phyloP scores from a whole-genome alignment of 2,797 vertebrate species.

The Propithecus deckenii region DNA sequence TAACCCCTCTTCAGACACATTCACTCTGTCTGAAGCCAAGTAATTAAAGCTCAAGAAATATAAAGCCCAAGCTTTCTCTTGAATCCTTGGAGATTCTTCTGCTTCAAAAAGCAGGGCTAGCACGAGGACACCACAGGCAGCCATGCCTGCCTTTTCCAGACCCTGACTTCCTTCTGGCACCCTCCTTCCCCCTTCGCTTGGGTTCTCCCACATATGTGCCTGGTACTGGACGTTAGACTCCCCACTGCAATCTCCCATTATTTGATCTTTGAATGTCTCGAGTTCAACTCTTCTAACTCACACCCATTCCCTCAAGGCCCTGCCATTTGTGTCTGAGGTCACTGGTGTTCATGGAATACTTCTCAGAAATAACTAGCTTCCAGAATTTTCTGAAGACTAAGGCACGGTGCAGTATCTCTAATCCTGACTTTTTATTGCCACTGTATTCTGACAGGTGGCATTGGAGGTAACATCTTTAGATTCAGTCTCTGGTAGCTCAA shows the following conservation, averaged over 20 bases:
- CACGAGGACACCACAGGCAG: not conserved
- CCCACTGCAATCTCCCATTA: not conserved
- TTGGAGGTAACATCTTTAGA: not conserved
- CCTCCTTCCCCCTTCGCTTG: not conserved
- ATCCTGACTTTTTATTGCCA: not conserved
- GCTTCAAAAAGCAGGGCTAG: not conserved
- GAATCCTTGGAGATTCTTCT: not conserved
- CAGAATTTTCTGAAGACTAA: not conserved
- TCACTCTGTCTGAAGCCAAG: not conserved
- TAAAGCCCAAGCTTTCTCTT: not conserved
- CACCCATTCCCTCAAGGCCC: not conserved
- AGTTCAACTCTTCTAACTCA: not conserved
- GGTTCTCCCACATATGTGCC: fast-evolving
- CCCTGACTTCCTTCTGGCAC: not conserved
- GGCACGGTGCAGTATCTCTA: not conserved
- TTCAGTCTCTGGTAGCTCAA: not conserved
- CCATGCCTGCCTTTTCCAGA: not conserved
- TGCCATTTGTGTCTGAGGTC: not conserved
- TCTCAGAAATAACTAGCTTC: not conserved
- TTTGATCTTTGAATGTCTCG: not conserved
- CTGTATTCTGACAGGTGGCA: not conserved
- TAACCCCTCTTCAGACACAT: not conserved
- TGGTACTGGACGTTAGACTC: not conserved
- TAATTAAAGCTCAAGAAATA: not conserved
- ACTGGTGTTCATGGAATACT: not conserved